A percentile compares a stretch with the other conserved stretches of the same genome.
Conservation (phyloP, 2,113 vertebrate species). For the Solea senegalensis region DNA sequence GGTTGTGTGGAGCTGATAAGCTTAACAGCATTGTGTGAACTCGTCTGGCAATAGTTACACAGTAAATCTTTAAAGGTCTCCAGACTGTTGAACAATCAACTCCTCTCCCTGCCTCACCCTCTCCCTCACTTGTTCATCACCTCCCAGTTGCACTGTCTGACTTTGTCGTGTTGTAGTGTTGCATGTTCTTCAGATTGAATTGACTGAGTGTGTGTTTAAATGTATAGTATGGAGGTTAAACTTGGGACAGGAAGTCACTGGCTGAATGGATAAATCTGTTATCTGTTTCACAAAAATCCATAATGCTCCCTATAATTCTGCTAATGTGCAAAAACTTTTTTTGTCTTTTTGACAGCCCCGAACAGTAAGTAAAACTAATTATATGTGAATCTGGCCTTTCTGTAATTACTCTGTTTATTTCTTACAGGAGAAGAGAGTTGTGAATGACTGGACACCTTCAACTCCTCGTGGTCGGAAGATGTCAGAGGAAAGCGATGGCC, state of each 20-base stretch:
- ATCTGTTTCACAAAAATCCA: too few species aligned
- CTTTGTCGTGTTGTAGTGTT: slow-evolving; percentile 28
- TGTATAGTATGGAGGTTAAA: slow-evolving; percentile 1
- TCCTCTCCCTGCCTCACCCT: background rate
- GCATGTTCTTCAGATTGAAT: slow-evolving; percentile 18
- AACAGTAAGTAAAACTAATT: too few species aligned
- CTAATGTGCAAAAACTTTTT: too few species aligned
- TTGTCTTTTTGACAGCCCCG: too few species aligned
- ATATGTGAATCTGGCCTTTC: background rate
- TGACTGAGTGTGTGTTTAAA: background rate
- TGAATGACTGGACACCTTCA: slow-evolving; percentile 79
- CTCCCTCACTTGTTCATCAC: background rate
- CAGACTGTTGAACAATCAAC: too few species aligned
- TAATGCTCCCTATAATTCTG: too few species aligned
- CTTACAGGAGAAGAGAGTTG: slow-evolving; percentile 82
- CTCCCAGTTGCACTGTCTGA: background rate
- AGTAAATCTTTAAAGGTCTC: too few species aligned
- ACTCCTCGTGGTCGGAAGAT: slow-evolving; percentile 49
- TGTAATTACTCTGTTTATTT: background rate
- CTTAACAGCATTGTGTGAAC: too few species aligned
- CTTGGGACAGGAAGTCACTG: background rate
- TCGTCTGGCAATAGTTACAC: too few species aligned
- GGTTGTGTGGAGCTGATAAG: too few species aligned
- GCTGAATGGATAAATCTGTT: background rate
- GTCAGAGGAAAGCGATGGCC: slow-evolving; percentile 65